A percentile compares a stretch with the other conserved stretches of the same genome.
These are phyloP conservation scores for Mobula birostris DNA, from an alignment of 2,113 vertebrate genomes.

Conservation along the genomic window DNA sequence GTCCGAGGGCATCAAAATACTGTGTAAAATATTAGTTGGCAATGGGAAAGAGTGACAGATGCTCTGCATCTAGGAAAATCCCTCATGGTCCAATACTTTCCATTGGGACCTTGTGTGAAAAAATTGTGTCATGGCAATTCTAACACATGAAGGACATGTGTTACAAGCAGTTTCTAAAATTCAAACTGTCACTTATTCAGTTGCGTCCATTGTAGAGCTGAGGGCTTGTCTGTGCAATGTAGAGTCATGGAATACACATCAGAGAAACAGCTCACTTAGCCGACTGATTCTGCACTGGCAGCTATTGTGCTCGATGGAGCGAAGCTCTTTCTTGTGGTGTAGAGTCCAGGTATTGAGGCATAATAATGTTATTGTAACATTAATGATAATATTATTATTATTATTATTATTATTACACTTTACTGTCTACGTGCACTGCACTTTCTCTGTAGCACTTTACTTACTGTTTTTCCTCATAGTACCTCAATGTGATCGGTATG, in stretches of 20 bases:
- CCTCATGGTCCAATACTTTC: not conserved
- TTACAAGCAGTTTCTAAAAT: not conserved
- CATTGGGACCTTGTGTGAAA: not conserved
- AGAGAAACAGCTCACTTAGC: not conserved
- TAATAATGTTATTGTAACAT: too few relatives aligned
- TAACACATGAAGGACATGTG: not conserved
- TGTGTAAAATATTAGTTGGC: not conserved
- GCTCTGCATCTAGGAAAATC: not conserved
- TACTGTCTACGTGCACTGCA: too few relatives aligned
- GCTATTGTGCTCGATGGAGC: too few relatives aligned
- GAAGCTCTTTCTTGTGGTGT: not conserved
- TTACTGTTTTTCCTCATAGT: too few relatives aligned
- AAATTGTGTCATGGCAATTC: not conserved
- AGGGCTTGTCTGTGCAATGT: not conserved
- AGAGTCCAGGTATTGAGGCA: not conserved
- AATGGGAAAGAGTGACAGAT: not conserved
- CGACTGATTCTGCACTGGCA: too few relatives aligned
- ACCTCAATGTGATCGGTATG: too few relatives aligned
- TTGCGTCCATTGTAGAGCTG: not conserved
- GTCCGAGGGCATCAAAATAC: not conserved
- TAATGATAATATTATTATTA: too few relatives aligned
- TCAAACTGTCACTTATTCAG: not conserved
- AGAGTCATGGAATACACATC: not conserved
- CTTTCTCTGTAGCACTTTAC: too few relatives aligned
- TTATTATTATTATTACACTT: too few relatives aligned